A percentile compares a stretch with the other conserved stretches of the same genome.
Conservation (phyloP, 2,888 invertebrate genomes). For the Autographa pulchrina region DNA sequence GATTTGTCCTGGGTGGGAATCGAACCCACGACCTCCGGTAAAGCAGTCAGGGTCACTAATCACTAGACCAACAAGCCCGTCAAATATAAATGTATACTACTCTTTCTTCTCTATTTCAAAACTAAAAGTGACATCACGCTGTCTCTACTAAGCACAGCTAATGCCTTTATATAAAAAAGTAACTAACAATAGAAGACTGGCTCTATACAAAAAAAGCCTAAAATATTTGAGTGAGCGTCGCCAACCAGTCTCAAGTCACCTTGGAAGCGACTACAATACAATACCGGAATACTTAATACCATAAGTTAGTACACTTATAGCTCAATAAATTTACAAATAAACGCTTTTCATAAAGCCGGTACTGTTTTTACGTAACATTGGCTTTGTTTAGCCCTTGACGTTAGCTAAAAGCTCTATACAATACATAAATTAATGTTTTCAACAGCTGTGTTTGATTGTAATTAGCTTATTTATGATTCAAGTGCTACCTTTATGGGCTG, state of each 20-base stretch:
- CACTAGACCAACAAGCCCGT: too few relatives aligned
- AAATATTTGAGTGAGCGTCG: slow-evolving; percentile 25
- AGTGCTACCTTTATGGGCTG: slow-evolving; percentile 11
- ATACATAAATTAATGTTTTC: slow-evolving; percentile 10
- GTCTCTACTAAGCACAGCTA: background rate
- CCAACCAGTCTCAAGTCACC: slow-evolving; percentile 40
- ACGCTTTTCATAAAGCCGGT: slow-evolving; percentile 29
- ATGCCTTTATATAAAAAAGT: background rate
- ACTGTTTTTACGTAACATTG: slow-evolving; percentile 20
- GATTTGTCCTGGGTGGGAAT: too few relatives aligned
- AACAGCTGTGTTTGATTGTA: slow-evolving; percentile 5
- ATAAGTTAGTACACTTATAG: slow-evolving; percentile 45
- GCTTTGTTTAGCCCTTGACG: slow-evolving; percentile 17
- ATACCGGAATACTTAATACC: slow-evolving; percentile 34
- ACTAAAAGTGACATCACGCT: background rate
- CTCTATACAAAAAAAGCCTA: slow-evolving; percentile 11
- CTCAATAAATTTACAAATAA: slow-evolving; percentile 41
- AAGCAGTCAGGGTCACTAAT: too few relatives aligned
- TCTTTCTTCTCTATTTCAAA: too few relatives aligned
- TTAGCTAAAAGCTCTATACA: slow-evolving; percentile 8
- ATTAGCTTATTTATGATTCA: slow-evolving; percentile 13
- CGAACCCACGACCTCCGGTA: too few relatives aligned
- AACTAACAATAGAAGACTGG: background rate
- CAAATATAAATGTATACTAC: too few relatives aligned
- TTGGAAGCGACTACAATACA: slow-evolving; percentile 32